Evolutionary conservation across 2,888 invertebrate species (phyloP), one percentile per base, ranked within the genome.

Genomic region (Scaptomyza tumidula): DNA sequence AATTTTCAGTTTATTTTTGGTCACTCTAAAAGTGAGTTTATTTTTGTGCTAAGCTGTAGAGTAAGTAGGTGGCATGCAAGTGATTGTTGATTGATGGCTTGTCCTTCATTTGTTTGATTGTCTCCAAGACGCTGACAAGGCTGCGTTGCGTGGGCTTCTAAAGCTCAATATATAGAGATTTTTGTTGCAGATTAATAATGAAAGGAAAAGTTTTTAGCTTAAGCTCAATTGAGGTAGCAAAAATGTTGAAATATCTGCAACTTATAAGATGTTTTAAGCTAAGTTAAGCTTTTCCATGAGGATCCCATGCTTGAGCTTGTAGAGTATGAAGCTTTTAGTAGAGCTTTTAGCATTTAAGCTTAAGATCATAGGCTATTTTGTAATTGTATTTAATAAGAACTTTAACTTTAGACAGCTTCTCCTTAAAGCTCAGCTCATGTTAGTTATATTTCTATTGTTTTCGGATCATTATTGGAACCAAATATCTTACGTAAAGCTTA

Each of bases 71-170:
- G 72, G 72, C 44, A 56, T 43, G 37, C 44, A 45, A 46, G 53
- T 50, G 71, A 39, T 61, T 61, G 68, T 53, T 35, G 57, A 49
- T 55, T 70, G 52, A 75, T 58, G 31, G 27, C 56, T 59, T 69
- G 80, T 71, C 77, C 80, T 80, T 76, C 71, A 48, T 48, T 48
- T 57, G 55, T 55, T 76, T 57, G 55, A 69, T 58, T 69, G 24
- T 52, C 56, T 54, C 60, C 57, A 57, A 45, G 54, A 39, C 37
- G 35, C 54, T 9, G 54, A 57, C 75, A 64, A 79, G 80, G 75
- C 63, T 79, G 27, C 24, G 0, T n/a, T 43, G 33, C 48, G 29
- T 64, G 65, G 10, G 39, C 45, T 58, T 46, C 24, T 14, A 6
- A 29, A 7, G 29, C 3, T 29, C 27, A 1, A 31, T 24, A 29